Percentiles rank a stretch among this genome's conserved stretches.
phyloP scores from a whole-genome alignment of 2,888 invertebrate genomes.

The Chymomyza procnemis region DNA sequence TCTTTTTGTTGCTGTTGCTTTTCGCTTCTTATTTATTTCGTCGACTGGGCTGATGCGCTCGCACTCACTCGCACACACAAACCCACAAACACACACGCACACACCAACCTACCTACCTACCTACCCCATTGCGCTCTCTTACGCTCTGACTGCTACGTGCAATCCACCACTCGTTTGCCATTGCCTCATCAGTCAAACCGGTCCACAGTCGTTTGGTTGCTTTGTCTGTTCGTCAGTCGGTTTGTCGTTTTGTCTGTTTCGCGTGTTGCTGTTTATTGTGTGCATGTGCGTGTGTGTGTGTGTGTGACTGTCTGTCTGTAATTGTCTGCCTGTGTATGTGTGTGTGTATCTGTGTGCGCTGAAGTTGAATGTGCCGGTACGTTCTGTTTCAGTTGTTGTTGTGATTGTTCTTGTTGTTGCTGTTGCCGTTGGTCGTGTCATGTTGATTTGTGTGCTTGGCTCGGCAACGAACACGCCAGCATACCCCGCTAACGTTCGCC shows the following conservation, averaged over 20 bases:
- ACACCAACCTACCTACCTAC: too few species aligned
- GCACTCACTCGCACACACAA: constrained; percentile 40
- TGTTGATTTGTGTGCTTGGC: constrained; percentile 67
- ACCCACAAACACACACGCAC: too few species aligned
- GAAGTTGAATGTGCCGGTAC: constrained; percentile 72
- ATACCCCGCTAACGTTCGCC: background rate
- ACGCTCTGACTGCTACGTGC: background rate
- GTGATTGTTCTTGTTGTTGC: constrained; percentile 43
- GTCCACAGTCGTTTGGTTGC: constrained; percentile 19
- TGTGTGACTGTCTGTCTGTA: constrained; percentile 5
- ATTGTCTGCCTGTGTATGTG: constrained; percentile 27
- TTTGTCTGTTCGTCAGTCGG: constrained; percentile 22
- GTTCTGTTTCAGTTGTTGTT: constrained; percentile 35
- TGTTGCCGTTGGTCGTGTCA: constrained; percentile 71
- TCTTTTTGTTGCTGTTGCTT: constrained; percentile 45
- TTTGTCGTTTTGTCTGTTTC: constrained; percentile 30
- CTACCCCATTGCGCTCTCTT: constrained; percentile 10
- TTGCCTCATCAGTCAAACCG: constrained; percentile 31
- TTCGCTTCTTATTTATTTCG: constrained; percentile 54
- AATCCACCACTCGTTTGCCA: background rate
- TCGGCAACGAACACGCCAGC: constrained; percentile 27
- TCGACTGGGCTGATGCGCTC: constrained; percentile 50
- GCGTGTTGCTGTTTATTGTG: constrained; percentile 18
- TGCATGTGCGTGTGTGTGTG: constrained; percentile 29
- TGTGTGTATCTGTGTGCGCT: constrained; percentile 54